These are phyloP conservation scores for Zaprionus tsacasi DNA, from an alignment of 1,140 invertebrate genomes.

Conservation along the genomic window DNA sequence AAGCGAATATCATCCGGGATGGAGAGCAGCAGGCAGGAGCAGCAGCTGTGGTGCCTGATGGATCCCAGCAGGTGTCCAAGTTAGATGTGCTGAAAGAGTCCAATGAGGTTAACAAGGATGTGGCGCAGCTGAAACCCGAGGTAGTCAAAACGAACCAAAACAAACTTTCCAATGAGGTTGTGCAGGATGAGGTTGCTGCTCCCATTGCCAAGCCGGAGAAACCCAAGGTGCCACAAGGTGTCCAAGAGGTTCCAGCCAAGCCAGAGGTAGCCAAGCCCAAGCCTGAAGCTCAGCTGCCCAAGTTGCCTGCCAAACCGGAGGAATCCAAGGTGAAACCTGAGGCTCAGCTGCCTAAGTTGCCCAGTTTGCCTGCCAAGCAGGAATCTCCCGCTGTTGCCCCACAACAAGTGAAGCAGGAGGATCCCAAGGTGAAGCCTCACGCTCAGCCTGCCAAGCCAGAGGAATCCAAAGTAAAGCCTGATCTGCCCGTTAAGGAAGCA, in stretches of 20 bases:
- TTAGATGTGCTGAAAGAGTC: neutral
- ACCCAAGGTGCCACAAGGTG: neutral
- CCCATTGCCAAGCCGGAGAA: neutral
- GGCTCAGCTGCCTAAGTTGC: neutral
- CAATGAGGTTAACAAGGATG: slow-evolving; percentile 2
- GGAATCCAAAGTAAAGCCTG: too few species aligned
- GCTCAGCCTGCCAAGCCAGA: neutral
- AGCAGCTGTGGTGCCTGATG: neutral
- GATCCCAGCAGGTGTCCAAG: neutral
- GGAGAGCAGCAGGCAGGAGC: neutral
- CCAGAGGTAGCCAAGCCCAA: slow-evolving; percentile 2
- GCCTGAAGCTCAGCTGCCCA: neutral
- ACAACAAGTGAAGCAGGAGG: neutral
- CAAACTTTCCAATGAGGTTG: slow-evolving; percentile 16
- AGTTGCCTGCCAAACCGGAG: neutral
- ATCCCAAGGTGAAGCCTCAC: neutral
- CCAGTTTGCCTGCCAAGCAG: neutral
- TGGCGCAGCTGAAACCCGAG: neutral
- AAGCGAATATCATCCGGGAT: slow-evolving; percentile 8
- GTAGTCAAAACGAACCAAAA: neutral
- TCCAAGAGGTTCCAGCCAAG: neutral
- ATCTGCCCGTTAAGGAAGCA: neutral
- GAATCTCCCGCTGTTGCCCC: neutral
- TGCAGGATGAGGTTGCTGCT: slow-evolving; percentile 14
- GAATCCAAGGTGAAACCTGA: neutral